Conservation (phyloP, 2,888 invertebrate species). For the Caenorhabditis sp. region DNA sequence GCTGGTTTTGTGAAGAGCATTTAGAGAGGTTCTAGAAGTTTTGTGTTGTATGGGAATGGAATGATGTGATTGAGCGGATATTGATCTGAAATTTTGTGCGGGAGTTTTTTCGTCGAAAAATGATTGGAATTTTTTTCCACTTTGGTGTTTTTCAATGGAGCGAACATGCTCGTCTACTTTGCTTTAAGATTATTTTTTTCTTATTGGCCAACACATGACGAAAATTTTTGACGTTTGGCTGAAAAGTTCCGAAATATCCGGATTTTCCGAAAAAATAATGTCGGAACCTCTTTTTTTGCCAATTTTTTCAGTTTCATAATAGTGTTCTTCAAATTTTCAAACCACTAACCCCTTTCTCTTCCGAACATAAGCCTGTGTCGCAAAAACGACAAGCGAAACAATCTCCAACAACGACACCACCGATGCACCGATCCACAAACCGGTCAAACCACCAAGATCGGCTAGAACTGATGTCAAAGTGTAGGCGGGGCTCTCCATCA, state of each 20-base stretch:
- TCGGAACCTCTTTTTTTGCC: too few relatives aligned
- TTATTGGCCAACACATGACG: too few relatives aligned
- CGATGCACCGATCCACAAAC: slow-evolving; percentile 69
- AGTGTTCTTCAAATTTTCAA: neutral
- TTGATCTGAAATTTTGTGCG: slow-evolving; percentile 21
- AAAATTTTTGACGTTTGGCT: too few relatives aligned
- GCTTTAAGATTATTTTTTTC: too few relatives aligned
- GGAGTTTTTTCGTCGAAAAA: neutral
- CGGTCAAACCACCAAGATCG: slow-evolving; percentile 69
- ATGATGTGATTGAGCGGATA: slow-evolving; percentile 40
- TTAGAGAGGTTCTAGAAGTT: slow-evolving; percentile 40
- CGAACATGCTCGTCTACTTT: too few relatives aligned
- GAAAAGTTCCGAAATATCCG: too few relatives aligned
- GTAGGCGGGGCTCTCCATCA: slow-evolving; percentile 68
- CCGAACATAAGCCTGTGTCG: slow-evolving; percentile 50
- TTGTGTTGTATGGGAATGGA: slow-evolving; percentile 25
- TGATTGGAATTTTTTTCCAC: too few relatives aligned
- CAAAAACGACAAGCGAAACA: slow-evolving; percentile 57
- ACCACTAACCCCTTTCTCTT: slow-evolving; percentile 44
- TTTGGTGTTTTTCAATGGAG: too few relatives aligned
- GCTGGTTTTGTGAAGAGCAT: slow-evolving; percentile 39
- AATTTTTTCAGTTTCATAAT: neutral
- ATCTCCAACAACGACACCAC: slow-evolving; percentile 66
- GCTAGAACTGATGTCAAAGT: slow-evolving; percentile 62
- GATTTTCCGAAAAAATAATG: too few relatives aligned